phyloP scores from a whole-genome alignment of 1,140 invertebrate genomes.

The Pteromalus puparum region DNA sequence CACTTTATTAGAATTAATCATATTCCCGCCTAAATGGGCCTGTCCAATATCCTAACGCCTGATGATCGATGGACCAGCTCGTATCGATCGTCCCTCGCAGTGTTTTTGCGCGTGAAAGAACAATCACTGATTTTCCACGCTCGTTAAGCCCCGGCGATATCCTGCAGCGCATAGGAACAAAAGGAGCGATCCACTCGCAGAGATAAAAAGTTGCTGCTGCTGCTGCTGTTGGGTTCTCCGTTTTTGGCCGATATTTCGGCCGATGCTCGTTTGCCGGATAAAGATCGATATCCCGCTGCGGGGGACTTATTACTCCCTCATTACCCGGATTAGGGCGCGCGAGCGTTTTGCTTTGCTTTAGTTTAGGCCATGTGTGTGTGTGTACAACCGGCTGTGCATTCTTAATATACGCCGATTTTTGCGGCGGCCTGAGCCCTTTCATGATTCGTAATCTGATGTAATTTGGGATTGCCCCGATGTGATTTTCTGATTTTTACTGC shows the following conservation, averaged over 20 bases:
- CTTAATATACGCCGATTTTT: not conserved
- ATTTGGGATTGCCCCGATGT: slow-evolving; percentile 5
- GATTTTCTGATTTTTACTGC: not conserved
- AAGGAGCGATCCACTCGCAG: slow-evolving; percentile 2
- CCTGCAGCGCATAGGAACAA: slow-evolving; percentile 16
- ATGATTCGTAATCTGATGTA: slow-evolving; percentile 37
- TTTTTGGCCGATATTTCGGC: slow-evolving; percentile 4
- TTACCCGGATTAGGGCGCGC: slow-evolving; percentile 46
- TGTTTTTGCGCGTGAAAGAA: slow-evolving; percentile 30
- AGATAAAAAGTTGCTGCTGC: slow-evolving; percentile 6
- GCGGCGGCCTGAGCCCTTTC: slow-evolving; percentile 16
- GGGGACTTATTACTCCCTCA: slow-evolving; percentile 49
- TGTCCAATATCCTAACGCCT: slow-evolving; percentile 1
- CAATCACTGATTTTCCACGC: slow-evolving; percentile 44
- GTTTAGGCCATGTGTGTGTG: not conserved
- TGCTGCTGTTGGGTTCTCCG: not conserved
- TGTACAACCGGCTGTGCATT: not conserved
- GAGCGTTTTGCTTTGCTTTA: not conserved
- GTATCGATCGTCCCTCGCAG: not conserved
- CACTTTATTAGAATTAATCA: slow-evolving; percentile 4
- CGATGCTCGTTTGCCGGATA: slow-evolving; percentile 28
- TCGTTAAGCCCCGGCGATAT: slow-evolving; percentile 27
- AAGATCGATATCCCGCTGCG: slow-evolving; percentile 46
- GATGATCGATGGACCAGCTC: slow-evolving; percentile 39
- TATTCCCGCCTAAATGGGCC: not conserved